phyloP scores from a whole-genome alignment of 2,888 invertebrate species.

The Lithophane semibrunnea region DNA sequence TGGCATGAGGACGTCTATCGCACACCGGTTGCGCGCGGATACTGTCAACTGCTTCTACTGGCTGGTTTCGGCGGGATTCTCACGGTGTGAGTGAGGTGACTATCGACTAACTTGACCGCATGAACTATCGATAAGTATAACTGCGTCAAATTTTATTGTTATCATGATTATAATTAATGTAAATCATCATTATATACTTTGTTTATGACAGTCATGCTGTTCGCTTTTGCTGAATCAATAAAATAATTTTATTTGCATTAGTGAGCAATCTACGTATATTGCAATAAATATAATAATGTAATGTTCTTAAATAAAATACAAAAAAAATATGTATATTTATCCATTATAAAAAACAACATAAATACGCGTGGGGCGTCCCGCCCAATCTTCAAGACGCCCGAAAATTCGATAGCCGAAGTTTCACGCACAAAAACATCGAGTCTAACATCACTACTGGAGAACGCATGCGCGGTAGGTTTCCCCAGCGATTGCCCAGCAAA shows the following conservation, averaged over 20 bases:
- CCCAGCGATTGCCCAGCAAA: conserved; percentile 82
- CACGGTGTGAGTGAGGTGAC: conserved; percentile 67
- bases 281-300: not conserved
- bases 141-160: conserved; percentile 27
- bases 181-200: conserved; percentile 6
- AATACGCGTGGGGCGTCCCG: conserved; percentile 5
- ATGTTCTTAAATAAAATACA: not conserved
- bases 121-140: conserved; percentile 72
- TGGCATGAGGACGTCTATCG: conserved; percentile 75
- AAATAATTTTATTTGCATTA: not conserved
- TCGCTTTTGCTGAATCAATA: not conserved
- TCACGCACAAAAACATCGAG: conserved; percentile 61
- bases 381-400: conserved; percentile 59
- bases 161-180: conserved; percentile 16
- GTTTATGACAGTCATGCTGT: not conserved
- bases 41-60: conserved; percentile 73
- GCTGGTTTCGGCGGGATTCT: conserved; percentile 77
- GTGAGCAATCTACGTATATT: not conserved
- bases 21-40: conserved; percentile 82
- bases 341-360: not conserved
- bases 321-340: not conserved
- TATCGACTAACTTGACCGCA: conserved; percentile 68
- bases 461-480: conserved; percentile 82
- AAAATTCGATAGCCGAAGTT: conserved; percentile 62
- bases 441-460: conserved; percentile 77